These are phyloP conservation scores for Blomia tropicalis DNA, from an alignment of 2,888 invertebrate species.

Conservation along the genomic window DNA sequence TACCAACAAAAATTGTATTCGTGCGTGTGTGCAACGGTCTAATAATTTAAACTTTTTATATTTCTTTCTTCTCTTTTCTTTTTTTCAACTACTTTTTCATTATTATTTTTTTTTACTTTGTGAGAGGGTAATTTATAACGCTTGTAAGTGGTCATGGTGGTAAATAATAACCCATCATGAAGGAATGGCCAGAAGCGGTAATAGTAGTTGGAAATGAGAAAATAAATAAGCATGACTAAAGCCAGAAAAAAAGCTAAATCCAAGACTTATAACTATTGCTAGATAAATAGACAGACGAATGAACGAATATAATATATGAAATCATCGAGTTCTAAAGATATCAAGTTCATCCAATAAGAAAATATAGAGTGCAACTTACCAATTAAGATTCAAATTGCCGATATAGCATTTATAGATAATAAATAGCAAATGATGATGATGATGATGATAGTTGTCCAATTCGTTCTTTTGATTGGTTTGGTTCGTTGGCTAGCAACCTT, in stretches of 20 bases:
- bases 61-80: neutral
- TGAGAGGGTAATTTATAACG: constrained; percentile 13
- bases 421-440: too few species aligned
- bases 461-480: too few species aligned
- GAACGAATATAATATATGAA: too few species aligned
- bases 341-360: neutral
- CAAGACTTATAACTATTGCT: neutral
- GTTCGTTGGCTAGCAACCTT: too few species aligned
- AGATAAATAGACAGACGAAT: neutral
- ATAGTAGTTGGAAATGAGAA: neutral
- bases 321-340: too few species aligned
- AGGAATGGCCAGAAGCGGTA: neutral
- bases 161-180: neutral
- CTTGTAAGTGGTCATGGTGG: constrained; percentile 5
- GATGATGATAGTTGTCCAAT: too few species aligned
- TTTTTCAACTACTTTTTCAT: too few species aligned
- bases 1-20: neutral
- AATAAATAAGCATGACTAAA: neutral
- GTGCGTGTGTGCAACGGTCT: too few species aligned
- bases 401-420: constrained; percentile 2
- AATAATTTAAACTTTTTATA: constrained; percentile 8
- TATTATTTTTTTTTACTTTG: too few species aligned
- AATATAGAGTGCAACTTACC: neutral
- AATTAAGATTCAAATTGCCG: constrained; percentile 13
- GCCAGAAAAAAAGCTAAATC: neutral